phyloP scores from a whole-genome alignment of 2,888 invertebrate genomes.

The Antheraea assamensis region DNA sequence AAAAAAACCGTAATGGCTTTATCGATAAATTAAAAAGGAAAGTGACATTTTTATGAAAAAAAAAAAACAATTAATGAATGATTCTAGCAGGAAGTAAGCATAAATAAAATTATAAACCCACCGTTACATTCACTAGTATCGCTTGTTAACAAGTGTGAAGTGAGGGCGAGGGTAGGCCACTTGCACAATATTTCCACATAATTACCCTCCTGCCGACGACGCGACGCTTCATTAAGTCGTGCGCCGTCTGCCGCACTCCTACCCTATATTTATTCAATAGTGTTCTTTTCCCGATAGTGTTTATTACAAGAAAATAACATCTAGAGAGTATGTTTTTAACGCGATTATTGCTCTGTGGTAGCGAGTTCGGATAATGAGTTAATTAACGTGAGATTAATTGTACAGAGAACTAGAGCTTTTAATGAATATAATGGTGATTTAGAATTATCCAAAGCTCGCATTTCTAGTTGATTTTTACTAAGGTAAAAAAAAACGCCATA shows the following conservation, averaged over 20 bases:
- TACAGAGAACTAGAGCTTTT: no score
- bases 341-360: no score
- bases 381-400: no score
- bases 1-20: no score
- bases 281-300: not conserved
- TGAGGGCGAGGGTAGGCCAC: conserved; percentile 1
- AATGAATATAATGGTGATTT: no score
- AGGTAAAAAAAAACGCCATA: no score
- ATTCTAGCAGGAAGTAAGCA: not conserved
- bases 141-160: conserved; percentile 12
- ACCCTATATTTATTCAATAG: conserved; percentile 2
- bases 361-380: no score
- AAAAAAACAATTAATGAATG: not conserved
- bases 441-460: no score
- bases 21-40: not conserved
- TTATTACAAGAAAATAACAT: not conserved
- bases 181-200: conserved; percentile 14
- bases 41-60: not conserved
- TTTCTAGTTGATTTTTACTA: no score
- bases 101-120: not conserved
- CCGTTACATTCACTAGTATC: not conserved
- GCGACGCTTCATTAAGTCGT: conserved; percentile 6
- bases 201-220: conserved; percentile 6
- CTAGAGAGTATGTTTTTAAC: no score
- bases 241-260: conserved; percentile 1